These are phyloP conservation scores for Sardina pilchardus DNA, from an alignment of 2,113 vertebrate genomes.

Conservation along the genomic window DNA sequence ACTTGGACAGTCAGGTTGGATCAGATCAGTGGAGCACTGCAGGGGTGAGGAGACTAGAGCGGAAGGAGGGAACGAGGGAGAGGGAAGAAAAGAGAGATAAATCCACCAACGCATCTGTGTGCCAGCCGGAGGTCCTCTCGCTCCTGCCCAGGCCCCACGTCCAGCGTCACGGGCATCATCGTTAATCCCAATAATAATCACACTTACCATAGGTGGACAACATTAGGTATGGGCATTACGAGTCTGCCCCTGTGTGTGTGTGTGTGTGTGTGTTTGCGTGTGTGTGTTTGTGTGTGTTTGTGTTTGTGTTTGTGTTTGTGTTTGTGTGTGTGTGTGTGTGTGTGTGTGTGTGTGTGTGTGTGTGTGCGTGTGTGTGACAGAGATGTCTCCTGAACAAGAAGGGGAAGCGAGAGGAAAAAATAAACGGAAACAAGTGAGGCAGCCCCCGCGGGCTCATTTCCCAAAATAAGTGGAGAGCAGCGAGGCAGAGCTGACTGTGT, in stretches of 20 bases:
- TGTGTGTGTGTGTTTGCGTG: not conserved
- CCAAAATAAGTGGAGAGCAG: constrained; percentile 68
- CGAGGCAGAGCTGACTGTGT: constrained; percentile 69
- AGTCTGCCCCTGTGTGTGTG: not conserved
- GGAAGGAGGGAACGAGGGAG: constrained; percentile 34
- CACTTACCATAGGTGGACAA: constrained; percentile 16
- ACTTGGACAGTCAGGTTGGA: constrained; percentile 21
- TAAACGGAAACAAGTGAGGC: constrained; percentile 49
- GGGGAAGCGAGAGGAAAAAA: constrained; percentile 48
- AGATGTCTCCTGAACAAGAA: constrained; percentile 57
- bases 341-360: not conserved
- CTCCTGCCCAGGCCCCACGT: constrained; percentile 35
- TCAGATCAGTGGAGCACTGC: constrained; percentile 31
- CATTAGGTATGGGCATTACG: not conserved
- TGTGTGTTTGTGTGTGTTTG: not conserved
- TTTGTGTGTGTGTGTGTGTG: not conserved
- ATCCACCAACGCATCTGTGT: constrained; percentile 46
- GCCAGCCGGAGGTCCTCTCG: not conserved
- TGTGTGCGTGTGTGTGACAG: constrained; percentile 46
- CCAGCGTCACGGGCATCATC: constrained; percentile 59
- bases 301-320: too few species aligned
- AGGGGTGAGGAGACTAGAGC: constrained; percentile 11
- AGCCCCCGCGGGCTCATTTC: constrained; percentile 62
- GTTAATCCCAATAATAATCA: constrained; percentile 63
- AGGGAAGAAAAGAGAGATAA: constrained; percentile 26